Evolutionary conservation across 2,888 invertebrate genomes (phyloP), one percentile per base, ranked within the genome.

Genomic region (Xestia xanthographa): DNA sequence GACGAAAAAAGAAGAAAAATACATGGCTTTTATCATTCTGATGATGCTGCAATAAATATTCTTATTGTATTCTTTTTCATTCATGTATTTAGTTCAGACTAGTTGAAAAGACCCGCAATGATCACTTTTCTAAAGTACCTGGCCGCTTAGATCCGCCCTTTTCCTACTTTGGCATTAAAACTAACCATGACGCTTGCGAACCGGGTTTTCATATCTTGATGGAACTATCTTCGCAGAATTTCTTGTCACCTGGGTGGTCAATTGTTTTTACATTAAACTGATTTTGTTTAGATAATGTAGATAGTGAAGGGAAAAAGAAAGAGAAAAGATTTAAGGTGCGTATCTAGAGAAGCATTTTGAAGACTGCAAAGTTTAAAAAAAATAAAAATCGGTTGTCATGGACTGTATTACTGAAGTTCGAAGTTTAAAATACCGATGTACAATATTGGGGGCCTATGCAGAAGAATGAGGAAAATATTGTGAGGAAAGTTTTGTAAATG

Each of bases 161-260:
- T 67, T 62, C 56, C 66, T 50, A 77, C 9, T 50, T 77, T 70
- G 56, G 53, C 56, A 66, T 77, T 66, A 48, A 65, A 48, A 80
- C 41, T 48, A 79, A 74, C 63, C 65, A 65, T 80, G 41, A 77
- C 41, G 70, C 41, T 67, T 9, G 17, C 63, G 45, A 71, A 78
- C 38, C 63, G 43, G 66, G 45, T 63, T 67, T 50, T 63, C 38
- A 63, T 45, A 80, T 66, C 66, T 69, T 48, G 56, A 60, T 66
- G 50, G 56, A 75, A 68, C 38, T 62, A 53, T 70, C 63, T 85
- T 69, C 62, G 34, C 58, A 70, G 66, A 63, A 66, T 76, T 79
- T 53, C n/a, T 43, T 50, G 45, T 45, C 63, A 34, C 58, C 58
- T 67, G 63, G 72, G 77, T 81, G 85, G 82, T 26, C 58, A 38